phyloP scores from a whole-genome alignment of 2,797 vertebrate species.

The Phalloptychus januarius region DNA sequence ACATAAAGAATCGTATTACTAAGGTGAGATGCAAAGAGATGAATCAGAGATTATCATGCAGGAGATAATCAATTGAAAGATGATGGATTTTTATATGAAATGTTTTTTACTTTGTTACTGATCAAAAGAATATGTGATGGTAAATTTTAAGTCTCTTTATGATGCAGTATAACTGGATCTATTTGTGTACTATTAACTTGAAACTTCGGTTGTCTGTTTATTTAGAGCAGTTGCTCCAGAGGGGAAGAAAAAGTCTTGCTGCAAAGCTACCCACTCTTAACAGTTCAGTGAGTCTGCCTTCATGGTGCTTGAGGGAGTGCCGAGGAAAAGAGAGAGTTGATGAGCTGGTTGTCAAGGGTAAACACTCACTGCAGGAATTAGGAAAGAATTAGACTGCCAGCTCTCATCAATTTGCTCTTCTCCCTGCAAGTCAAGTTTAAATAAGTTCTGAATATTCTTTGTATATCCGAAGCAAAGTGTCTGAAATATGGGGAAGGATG shows the following conservation, averaged over 20 bases:
- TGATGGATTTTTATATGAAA: neutral
- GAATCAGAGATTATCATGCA: neutral
- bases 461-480: constrained; percentile 18
- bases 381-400: constrained; percentile 5
- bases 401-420: constrained; percentile 21
- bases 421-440: constrained; percentile 9
- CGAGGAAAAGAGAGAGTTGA: constrained; percentile 15
- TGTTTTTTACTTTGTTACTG: neutral
- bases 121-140: neutral
- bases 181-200: constrained; percentile 62
- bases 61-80: neutral
- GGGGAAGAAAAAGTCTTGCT: constrained; percentile 41
- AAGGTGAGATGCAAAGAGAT: neutral
- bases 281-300: constrained; percentile 59
- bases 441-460: constrained; percentile 12
- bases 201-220: constrained; percentile 7
- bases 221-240: constrained; percentile 18
- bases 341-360: constrained; percentile 12
- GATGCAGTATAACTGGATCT: constrained; percentile 43
- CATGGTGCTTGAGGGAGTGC: constrained; percentile 29
- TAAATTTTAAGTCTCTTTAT: constrained; percentile 8
- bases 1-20: neutral
- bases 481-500: constrained; percentile 45
- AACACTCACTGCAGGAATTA: constrained; percentile 36
- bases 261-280: constrained; percentile 50